Conservation (phyloP, 2,888 invertebrate genomes). For the Hemistola chrysoprasaria region DNA sequence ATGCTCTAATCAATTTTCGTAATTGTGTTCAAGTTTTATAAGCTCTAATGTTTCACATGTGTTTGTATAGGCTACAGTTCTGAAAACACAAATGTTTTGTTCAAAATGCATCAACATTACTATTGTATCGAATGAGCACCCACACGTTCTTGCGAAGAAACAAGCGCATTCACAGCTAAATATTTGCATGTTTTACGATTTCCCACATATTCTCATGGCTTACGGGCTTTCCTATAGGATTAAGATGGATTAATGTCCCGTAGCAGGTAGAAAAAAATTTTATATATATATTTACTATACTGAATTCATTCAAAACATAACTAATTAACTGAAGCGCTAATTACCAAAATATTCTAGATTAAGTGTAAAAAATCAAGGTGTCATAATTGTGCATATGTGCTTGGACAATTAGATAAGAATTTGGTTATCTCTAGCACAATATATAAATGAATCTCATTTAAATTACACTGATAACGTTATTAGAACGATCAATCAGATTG, state of each 20-base stretch:
- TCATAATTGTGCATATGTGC: too few relatives aligned
- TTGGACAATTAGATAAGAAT: too few relatives aligned
- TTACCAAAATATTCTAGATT: too few relatives aligned
- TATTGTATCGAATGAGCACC: slow-evolving; percentile 60
- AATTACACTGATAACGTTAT: too few relatives aligned
- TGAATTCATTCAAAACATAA: too few relatives aligned
- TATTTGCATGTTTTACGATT: slow-evolving; percentile 55
- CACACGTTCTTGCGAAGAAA: slow-evolving; percentile 53
- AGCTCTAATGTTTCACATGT: slow-evolving; percentile 30
- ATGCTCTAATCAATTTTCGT: slow-evolving; percentile 9
- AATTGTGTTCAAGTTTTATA: slow-evolving; percentile 20
- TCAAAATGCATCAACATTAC: slow-evolving; percentile 61
- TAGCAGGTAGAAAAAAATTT: too few relatives aligned
- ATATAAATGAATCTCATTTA: too few relatives aligned
- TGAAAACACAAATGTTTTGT: slow-evolving; percentile 68
- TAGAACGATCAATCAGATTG: too few relatives aligned
- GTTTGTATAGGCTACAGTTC: slow-evolving; percentile 52
- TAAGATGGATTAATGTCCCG: too few relatives aligned
- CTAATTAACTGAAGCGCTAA: too few relatives aligned
- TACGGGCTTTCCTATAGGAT: slow-evolving; percentile 2
- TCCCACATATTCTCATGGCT: slow-evolving; percentile 42
- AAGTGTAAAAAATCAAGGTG: slow-evolving; percentile 11
- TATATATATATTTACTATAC: too few relatives aligned
- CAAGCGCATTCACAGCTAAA: slow-evolving; percentile 62
- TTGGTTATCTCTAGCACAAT: too few relatives aligned